A percentile compares a stretch with the other conserved stretches of the same genome.
These are phyloP conservation scores for Bettongia penicillata DNA, from an alignment of 2,113 vertebrate species.

Conservation along the genomic window DNA sequence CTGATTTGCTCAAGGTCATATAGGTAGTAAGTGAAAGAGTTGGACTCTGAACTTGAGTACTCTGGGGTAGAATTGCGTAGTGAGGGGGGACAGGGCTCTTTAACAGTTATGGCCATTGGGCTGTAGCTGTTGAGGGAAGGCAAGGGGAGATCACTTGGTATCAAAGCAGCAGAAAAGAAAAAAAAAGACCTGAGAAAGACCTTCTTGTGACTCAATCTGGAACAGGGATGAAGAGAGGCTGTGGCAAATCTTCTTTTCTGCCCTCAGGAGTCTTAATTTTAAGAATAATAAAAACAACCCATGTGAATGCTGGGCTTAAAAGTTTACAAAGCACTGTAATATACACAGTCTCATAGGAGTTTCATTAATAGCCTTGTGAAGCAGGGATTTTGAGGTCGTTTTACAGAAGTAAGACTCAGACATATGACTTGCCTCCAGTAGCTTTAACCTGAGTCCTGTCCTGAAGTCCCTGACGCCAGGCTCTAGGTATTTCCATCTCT, in stretches of 20 bases:
- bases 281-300: neutral
- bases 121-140: neutral
- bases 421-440: neutral
- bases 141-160: neutral
- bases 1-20: neutral
- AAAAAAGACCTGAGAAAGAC: conserved; percentile 26
- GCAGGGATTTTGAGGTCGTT: neutral
- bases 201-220: neutral
- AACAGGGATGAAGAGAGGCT: neutral
- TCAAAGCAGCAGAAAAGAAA: conserved; percentile 1
- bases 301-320: neutral
- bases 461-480: neutral
- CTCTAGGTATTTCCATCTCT: neutral
- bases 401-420: neutral
- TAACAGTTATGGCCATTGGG: neutral
- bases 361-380: neutral
- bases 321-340: neutral
- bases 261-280: neutral
- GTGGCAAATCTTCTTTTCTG: neutral
- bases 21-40: neutral
- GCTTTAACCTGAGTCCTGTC: no score
- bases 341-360: neutral
- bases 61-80: neutral
- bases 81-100: neutral
- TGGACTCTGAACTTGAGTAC: neutral